These are phyloP conservation scores for Petrocephalus sullivani DNA, from an alignment of 2,797 vertebrate species.

Conservation along the genomic window DNA sequence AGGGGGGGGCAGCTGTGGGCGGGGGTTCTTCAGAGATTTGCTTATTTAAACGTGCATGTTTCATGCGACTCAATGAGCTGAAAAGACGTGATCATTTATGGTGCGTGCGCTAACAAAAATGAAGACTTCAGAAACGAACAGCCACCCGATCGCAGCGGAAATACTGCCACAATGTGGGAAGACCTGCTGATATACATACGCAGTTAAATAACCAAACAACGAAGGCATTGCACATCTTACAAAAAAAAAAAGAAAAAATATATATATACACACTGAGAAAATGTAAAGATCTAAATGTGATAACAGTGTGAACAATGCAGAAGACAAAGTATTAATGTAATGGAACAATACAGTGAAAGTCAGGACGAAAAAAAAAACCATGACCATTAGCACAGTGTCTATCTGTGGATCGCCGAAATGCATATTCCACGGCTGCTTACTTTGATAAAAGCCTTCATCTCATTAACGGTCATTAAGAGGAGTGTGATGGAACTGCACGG, in stretches of 20 bases:
- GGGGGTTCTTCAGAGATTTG: not conserved
- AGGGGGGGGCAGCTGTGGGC: not conserved
- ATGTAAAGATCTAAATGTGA: not conserved
- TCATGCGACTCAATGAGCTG: not conserved
- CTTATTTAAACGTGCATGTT: not conserved
- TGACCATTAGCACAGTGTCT: not conserved
- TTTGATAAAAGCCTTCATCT: conserved; percentile 23
- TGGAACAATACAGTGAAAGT: not conserved
- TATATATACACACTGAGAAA: not conserved
- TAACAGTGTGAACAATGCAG: not conserved
- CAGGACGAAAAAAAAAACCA: not conserved
- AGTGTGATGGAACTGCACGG: conserved; percentile 18
- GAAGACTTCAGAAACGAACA: not conserved
- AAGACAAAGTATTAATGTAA: not conserved
- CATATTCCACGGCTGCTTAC: conserved; percentile 10
- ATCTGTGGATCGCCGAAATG: conserved; percentile 7
- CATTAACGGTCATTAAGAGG: conserved; percentile 23
- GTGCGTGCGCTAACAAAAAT: not conserved
- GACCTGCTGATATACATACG: not conserved
- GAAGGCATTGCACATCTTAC: not conserved
- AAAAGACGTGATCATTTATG: not conserved
- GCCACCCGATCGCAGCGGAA: not conserved
- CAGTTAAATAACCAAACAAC: not conserved
- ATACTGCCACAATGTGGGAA: not conserved
- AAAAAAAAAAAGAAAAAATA: not conserved